Evolutionary conservation across 2,797 vertebrate genomes (phyloP).

Genomic region (Sebastolobus altivelis): DNA sequence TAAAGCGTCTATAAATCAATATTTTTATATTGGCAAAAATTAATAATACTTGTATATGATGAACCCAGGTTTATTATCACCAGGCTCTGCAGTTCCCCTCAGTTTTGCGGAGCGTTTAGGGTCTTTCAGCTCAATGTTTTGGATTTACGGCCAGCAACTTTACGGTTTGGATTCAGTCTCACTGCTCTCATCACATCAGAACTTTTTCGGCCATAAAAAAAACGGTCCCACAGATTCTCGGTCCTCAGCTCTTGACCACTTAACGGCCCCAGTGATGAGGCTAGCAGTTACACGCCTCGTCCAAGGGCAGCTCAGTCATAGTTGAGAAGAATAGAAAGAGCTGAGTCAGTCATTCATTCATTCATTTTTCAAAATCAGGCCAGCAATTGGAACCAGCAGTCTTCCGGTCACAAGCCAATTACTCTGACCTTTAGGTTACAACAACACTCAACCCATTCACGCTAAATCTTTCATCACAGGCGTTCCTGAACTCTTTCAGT

Average conservation of each 20-base stretch:
- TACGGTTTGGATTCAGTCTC: neutral
- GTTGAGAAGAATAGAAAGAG: slow-evolving; percentile 26
- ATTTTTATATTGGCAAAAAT: neutral
- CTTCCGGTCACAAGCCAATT: slow-evolving; percentile 52
- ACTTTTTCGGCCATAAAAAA: neutral
- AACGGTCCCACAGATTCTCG: neutral
- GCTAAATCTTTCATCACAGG: slow-evolving; percentile 25
- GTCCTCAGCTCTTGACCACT: slow-evolving; percentile 9
- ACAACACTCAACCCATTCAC: slow-evolving; percentile 52
- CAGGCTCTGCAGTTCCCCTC: neutral
- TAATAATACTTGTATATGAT: neutral
- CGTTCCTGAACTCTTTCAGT: slow-evolving; percentile 22
- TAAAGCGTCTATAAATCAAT: neutral
- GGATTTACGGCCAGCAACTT: neutral
- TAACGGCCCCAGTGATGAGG: slow-evolving; percentile 24
- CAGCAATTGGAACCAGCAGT: slow-evolving; percentile 38
- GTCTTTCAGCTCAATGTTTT: slow-evolving; percentile 1
- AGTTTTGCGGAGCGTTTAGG: neutral
- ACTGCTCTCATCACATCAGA: neutral
- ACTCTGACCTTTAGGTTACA: slow-evolving; percentile 52
- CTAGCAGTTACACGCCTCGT: slow-evolving; percentile 24
- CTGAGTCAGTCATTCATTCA: slow-evolving; percentile 30
- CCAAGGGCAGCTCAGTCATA: slow-evolving; percentile 33
- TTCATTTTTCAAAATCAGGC: slow-evolving; percentile 27
- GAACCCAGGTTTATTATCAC: neutral